Percentiles rank a stretch among this genome's conserved stretches.
These are phyloP conservation scores for Aphidius gifuensis DNA, from an alignment of 1,140 invertebrate species.

Conservation along the genomic window DNA sequence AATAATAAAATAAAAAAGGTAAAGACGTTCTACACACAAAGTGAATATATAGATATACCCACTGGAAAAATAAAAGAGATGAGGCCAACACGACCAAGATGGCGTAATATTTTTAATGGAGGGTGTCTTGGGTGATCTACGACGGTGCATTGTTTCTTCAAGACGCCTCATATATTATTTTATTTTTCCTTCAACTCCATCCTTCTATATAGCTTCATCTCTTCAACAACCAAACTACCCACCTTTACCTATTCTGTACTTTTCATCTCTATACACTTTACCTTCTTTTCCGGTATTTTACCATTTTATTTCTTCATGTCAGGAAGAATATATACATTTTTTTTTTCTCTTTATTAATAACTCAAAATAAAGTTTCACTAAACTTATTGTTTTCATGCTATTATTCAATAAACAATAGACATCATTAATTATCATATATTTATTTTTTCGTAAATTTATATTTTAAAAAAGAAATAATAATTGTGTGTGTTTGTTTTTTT, in stretches of 20 bases:
- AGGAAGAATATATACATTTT: too few relatives aligned
- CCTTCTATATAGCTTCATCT: neutral
- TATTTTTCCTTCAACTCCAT: constrained; percentile 17
- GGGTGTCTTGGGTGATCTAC: constrained; percentile 48
- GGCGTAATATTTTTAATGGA: constrained; percentile 45
- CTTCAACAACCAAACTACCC: neutral
- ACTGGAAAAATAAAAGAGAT: constrained; percentile 15
- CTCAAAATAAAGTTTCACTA: neutral
- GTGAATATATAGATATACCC: constrained; percentile 11
- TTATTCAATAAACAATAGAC: too few relatives aligned
- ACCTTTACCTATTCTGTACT: constrained; percentile 15
- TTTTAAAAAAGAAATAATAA: too few relatives aligned
- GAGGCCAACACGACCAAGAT: constrained; percentile 37
- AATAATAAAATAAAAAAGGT: constrained; percentile 3
- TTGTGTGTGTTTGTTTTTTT: too few relatives aligned
- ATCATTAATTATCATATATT: too few relatives aligned
- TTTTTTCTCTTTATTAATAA: too few relatives aligned
- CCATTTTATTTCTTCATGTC: constrained; percentile 5
- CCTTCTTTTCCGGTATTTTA: constrained; percentile 2
- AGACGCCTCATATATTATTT: constrained; percentile 46
- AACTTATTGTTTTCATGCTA: neutral
- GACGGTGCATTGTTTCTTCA: constrained; percentile 44
- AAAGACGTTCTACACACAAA: constrained; percentile 4
- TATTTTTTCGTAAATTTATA: too few relatives aligned
- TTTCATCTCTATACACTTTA: constrained; percentile 15